These are phyloP conservation scores for Tiliacea aurago DNA, from an alignment of 2,888 invertebrate species.

Conservation along the genomic window DNA sequence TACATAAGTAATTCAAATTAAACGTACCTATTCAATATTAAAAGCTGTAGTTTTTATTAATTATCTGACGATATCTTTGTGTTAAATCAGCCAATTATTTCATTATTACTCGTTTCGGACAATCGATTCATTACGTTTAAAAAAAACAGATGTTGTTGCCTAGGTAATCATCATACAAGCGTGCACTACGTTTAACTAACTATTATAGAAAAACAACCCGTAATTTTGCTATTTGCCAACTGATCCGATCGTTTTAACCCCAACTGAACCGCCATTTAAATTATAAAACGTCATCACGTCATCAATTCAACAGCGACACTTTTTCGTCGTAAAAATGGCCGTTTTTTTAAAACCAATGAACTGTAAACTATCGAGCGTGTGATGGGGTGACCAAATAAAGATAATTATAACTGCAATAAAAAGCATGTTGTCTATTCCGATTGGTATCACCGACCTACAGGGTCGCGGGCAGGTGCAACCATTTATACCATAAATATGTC, in stretches of 20 bases:
- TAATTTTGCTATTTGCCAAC: constrained; percentile 12
- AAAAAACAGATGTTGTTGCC: background rate
- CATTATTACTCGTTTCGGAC: constrained; percentile 1
- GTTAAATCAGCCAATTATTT: constrained; percentile 38
- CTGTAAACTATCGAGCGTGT: constrained; percentile 66
- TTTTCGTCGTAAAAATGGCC: constrained; percentile 58
- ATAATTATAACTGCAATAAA: constrained; percentile 73
- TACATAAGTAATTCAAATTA: constrained; percentile 19
- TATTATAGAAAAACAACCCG: constrained; percentile 20
- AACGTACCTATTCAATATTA: constrained; percentile 31
- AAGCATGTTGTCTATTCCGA: constrained; percentile 68
- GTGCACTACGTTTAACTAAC: background rate
- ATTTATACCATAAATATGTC: constrained; percentile 70
- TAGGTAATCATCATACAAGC: background rate
- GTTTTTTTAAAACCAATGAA: constrained; percentile 67
- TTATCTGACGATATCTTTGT: constrained; percentile 19
- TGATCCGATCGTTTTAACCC: constrained; percentile 16
- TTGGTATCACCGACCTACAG: constrained; percentile 76
- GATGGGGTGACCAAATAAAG: constrained; percentile 73
- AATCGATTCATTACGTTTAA: constrained; percentile 23
- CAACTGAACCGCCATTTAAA: constrained; percentile 23
- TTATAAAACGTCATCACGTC: constrained; percentile 49
- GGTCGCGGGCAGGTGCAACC: constrained; percentile 78
- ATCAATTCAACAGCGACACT: constrained; percentile 53
- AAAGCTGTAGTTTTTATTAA: constrained; percentile 41